Conservation (phyloP, 2,113 vertebrate species). For the human (Homo sapiens) region GRCh38 chr3:189740001-189740500, state of each 20-base stretch:
- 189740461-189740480: neutral
- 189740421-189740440: neutral
- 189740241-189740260: neutral
- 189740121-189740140: neutral
- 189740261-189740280: conserved; percentile 11
- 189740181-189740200: neutral
- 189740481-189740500: neutral
- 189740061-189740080: neutral
- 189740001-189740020: neutral
- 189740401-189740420: neutral
- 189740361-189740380: neutral
- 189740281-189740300: neutral
- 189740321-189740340: neutral
- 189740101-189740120: neutral
- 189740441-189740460: neutral
- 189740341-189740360: neutral
- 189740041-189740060: neutral
- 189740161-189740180: neutral
- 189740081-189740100: neutral
- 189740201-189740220: neutral
- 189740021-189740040: neutral
- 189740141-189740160: neutral
- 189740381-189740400: neutral
- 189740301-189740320: neutral
- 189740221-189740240: neutral